A percentile compares a stretch with the other conserved stretches of the same genome.
Evolutionary conservation across 2,113 vertebrate species (phyloP).

Genomic region (Oncorhynchus keta): DNA sequence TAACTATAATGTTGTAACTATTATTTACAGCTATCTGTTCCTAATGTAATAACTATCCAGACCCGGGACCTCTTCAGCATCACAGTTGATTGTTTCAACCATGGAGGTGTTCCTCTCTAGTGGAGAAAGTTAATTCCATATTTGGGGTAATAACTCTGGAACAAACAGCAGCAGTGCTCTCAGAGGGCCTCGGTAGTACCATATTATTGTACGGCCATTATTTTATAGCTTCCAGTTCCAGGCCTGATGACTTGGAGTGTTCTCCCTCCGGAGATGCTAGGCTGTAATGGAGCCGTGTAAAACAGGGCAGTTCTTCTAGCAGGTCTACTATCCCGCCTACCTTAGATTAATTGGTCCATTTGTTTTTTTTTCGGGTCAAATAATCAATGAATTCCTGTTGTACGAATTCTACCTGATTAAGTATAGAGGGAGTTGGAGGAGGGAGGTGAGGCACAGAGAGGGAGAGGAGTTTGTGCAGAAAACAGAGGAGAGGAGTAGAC

Average conservation of each 20-base stretch:
- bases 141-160: conserved; percentile 52
- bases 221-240: conserved; percentile 40
- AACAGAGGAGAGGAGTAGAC: not conserved
- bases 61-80: no score
- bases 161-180: conserved; percentile 42
- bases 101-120: not conserved
- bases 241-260: conserved; percentile 27
- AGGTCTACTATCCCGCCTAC: not conserved
- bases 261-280: conserved; percentile 24
- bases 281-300: conserved; percentile 32
- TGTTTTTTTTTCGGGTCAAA: conserved; percentile 53
- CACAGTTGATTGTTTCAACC: no score
- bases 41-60: no score
- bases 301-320: not conserved
- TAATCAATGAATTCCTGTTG: conserved; percentile 50
- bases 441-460: not conserved
- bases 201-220: conserved; percentile 51
- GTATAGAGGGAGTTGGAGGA: conserved; percentile 10
- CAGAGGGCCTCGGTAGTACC: conserved; percentile 3
- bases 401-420: conserved; percentile 41
- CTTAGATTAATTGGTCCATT: conserved; percentile 56
- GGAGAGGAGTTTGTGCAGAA: not conserved
- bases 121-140: conserved; percentile 20
- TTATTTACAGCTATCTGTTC: conserved; percentile 36
- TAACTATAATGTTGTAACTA: conserved; percentile 50